These are phyloP conservation scores for Clamator glandarius DNA, from an alignment of 2,797 vertebrate genomes.

Conservation along the genomic window DNA sequence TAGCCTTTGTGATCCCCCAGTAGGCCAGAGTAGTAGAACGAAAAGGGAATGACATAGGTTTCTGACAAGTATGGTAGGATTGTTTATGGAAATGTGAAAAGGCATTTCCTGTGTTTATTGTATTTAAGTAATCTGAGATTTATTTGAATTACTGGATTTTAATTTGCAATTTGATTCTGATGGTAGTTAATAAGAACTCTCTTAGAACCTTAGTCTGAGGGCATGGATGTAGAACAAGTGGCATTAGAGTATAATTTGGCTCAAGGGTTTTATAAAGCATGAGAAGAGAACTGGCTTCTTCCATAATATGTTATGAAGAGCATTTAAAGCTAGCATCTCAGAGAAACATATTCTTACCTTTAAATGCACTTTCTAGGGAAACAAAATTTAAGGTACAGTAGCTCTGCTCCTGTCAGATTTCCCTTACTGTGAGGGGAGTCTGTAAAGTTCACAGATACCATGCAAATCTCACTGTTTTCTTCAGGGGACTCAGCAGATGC, in stretches of 20 bases:
- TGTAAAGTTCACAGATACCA: not conserved
- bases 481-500: conserved; percentile 47
- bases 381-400: not conserved
- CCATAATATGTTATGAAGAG: not conserved
- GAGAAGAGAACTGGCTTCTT: not conserved
- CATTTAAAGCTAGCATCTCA: not conserved
- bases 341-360: not conserved
- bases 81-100: not conserved
- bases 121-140: not conserved
- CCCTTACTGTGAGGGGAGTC: not conserved
- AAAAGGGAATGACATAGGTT: not conserved
- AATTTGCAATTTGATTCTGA: not conserved
- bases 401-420: not conserved
- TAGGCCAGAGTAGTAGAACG: not conserved
- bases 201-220: not conserved
- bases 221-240: not conserved
- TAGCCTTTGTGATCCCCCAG: not conserved
- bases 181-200: not conserved
- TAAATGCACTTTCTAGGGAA: not conserved
- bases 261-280: not conserved
- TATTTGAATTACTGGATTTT: not conserved
- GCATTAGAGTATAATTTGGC: not conserved
- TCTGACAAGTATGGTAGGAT: not conserved
- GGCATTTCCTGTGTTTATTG: not conserved
- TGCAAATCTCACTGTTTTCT: conserved; percentile 30